Evolutionary conservation across 2,797 vertebrate genomes (phyloP).

Genomic region (Catostomus latipinnis): DNA sequence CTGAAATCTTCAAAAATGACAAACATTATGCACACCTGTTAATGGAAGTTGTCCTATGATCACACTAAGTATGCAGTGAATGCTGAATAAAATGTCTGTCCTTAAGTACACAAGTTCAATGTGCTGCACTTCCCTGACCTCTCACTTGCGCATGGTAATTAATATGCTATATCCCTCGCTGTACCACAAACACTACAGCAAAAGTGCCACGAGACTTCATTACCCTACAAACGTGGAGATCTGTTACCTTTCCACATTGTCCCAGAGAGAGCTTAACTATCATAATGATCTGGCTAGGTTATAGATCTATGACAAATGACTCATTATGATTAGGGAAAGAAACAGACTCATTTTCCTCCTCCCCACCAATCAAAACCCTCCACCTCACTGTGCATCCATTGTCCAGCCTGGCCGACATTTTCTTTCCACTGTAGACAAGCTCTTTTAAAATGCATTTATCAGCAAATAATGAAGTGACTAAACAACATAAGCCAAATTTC

Average conservation of each 20-base stretch:
- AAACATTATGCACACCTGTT: background rate
- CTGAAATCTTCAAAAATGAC: slow-evolving; percentile 18
- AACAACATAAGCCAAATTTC: background rate
- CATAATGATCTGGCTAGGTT: slow-evolving; percentile 34
- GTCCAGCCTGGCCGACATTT: slow-evolving; percentile 70
- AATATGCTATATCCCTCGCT: slow-evolving; percentile 59
- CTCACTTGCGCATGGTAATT: slow-evolving; percentile 59
- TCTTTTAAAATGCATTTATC: slow-evolving; percentile 15
- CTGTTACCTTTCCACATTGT: slow-evolving; percentile 42
- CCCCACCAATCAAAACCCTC: slow-evolving; percentile 78
- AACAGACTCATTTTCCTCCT: slow-evolving; percentile 74
- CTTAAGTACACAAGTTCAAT: slow-evolving; percentile 58
- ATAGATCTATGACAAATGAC: slow-evolving; percentile 71
- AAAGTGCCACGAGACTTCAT: slow-evolving; percentile 29
- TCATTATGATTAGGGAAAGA: slow-evolving; percentile 78
- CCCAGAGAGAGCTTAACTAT: slow-evolving; percentile 28
- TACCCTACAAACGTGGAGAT: slow-evolving; percentile 30
- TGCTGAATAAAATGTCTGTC: slow-evolving; percentile 56
- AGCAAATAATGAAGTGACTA: slow-evolving; percentile 1
- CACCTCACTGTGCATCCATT: slow-evolving; percentile 73
- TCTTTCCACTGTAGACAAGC: slow-evolving; percentile 70
- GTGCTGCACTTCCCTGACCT: slow-evolving; percentile 58
- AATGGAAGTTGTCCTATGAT: background rate
- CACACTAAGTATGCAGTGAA: slow-evolving; percentile 41
- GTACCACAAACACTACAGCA: slow-evolving; percentile 45